Conservation (phyloP, 64 coral and sea anemone species). For the Orbicella faveolata region DNA sequence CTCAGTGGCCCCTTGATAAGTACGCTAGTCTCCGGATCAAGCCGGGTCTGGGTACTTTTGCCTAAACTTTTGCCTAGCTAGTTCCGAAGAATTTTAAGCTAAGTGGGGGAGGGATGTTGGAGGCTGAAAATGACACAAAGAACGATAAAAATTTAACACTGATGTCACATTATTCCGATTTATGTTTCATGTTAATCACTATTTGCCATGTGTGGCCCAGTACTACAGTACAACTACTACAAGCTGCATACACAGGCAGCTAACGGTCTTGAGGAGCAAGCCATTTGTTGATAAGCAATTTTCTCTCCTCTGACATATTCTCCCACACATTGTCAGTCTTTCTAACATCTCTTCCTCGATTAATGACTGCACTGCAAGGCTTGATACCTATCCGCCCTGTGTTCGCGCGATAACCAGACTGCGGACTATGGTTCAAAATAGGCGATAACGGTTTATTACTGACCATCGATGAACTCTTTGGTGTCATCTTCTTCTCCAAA, state of each 20-base stretch:
- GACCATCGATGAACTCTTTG: not conserved
- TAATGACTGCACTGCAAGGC: not conserved
- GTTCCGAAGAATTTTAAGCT: too few species aligned
- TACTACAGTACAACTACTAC: not conserved
- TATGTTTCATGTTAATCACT: not conserved
- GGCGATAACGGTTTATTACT: not conserved
- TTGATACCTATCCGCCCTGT: not conserved
- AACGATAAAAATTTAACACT: too few species aligned
- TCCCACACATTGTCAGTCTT: not conserved
- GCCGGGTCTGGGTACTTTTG: too few species aligned
- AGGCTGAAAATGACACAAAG: too few species aligned
- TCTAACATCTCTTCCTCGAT: not conserved
- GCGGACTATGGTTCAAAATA: not conserved
- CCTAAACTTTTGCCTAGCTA: too few species aligned
- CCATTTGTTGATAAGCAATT: slow-evolving; percentile 9
- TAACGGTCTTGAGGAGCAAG: not conserved
- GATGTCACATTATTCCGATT: too few species aligned
- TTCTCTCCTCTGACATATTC: not conserved
- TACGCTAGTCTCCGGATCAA: too few species aligned
- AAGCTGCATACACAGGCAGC: not conserved
- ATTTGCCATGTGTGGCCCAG: not conserved
- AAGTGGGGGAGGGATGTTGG: too few species aligned
- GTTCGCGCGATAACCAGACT: not conserved
- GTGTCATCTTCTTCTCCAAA: not conserved
- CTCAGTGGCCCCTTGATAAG: too few species aligned